Percentiles rank a stretch among this genome's conserved stretches.
Conservation (phyloP, 2,888 invertebrate species). For the Hesperia comma region DNA sequence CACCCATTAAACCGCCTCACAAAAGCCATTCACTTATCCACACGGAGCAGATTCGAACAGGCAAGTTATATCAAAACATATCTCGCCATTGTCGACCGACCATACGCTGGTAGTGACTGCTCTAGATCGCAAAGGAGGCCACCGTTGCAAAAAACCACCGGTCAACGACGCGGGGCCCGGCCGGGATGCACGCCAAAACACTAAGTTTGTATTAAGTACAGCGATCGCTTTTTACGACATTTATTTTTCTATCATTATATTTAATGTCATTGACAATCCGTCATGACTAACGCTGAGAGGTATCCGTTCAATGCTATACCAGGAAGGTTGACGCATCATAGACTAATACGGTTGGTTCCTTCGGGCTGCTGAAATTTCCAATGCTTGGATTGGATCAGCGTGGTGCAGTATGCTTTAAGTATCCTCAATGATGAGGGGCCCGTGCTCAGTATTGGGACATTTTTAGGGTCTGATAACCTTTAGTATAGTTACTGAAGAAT, state of each 20-base stretch:
- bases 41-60: not conserved
- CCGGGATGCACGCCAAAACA: conserved; percentile 52
- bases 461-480: no score
- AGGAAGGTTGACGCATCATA: no score
- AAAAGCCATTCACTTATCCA: not conserved
- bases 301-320: not conserved
- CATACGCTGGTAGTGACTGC: conserved; percentile 46
- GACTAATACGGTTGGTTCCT: no score
- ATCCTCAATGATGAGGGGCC: no score
- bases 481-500: no score
- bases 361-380: no score
- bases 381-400: no score
- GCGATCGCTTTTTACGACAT: conserved; percentile 27
- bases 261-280: conserved; percentile 34
- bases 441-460: no score
- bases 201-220: conserved; percentile 35
- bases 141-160: conserved; percentile 71
- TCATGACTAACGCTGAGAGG: conserved; percentile 23
- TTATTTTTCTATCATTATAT: conserved; percentile 31
- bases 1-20: not conserved
- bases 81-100: conserved; percentile 49
- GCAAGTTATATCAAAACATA: conserved; percentile 1
- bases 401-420: no score
- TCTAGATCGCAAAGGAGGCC: conserved; percentile 66
- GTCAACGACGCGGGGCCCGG: conserved; percentile 79